Conservation (phyloP, 2,113 vertebrate genomes). For the mouse (Mus musculus) region DNA sequence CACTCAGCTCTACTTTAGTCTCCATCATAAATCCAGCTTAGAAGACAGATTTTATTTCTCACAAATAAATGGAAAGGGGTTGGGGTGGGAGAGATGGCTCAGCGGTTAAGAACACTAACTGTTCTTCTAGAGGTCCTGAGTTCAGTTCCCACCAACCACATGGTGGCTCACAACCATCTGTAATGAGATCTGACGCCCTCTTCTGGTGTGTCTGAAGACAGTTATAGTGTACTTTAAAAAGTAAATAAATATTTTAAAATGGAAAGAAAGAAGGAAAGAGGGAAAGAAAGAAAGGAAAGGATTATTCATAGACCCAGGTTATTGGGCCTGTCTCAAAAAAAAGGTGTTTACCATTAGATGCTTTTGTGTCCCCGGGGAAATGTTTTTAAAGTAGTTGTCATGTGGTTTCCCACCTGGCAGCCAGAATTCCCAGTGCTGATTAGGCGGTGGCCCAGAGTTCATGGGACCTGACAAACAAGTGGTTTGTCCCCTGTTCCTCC, state of each 20-base stretch:
- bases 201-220: no score
- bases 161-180: no score
- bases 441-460: conserved; percentile 3
- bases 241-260: no score
- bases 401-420: not conserved
- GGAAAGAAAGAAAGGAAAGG: not conserved
- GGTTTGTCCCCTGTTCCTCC: not conserved
- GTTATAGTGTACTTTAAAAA: no score
- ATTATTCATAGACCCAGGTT: not conserved
- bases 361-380: conserved; percentile 23
- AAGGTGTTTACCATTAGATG: not conserved
- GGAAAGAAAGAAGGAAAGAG: no score
- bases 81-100: no score
- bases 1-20: not conserved
- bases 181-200: no score
- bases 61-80: not conserved
- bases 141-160: no score
- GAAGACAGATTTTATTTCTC: not conserved
- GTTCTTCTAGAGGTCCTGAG: no score
- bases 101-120: no score
- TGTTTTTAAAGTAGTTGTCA: not conserved
- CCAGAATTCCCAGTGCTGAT: not conserved
- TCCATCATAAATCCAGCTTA: not conserved
- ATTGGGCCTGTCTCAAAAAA: conserved; percentile 10
- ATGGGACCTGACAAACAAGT: not conserved